A percentile compares a stretch with the other conserved stretches of the same genome.
These are phyloP conservation scores for Aurelia sp. DNA, from an alignment of 30 jellyfish, hydroid and myxozoan species.

Conservation along the genomic window DNA sequence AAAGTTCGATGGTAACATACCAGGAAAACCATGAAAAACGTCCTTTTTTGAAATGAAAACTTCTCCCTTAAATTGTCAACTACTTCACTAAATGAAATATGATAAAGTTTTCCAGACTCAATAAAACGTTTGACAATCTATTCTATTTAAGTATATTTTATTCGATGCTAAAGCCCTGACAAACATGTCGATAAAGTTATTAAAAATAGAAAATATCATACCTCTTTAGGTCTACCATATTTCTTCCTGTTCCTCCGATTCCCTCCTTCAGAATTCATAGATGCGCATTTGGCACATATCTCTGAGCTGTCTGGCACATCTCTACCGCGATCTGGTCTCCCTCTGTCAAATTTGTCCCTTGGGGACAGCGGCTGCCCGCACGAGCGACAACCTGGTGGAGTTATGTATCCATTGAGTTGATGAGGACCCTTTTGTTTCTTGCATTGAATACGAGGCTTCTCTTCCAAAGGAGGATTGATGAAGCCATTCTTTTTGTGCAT, in stretches of 20 bases:
- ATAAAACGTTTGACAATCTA: too few relatives aligned
- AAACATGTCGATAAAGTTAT: too few relatives aligned
- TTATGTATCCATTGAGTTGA: constrained; percentile 50
- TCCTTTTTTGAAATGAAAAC: too few relatives aligned
- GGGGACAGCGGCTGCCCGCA: constrained; percentile 79
- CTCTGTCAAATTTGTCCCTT: constrained; percentile 54
- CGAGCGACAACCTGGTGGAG: constrained; percentile 49
- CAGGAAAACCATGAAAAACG: too few relatives aligned
- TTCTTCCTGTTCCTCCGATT: constrained; percentile 56
- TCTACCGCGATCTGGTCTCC: constrained; percentile 46
- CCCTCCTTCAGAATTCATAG: constrained; percentile 56
- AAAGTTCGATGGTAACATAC: too few relatives aligned
- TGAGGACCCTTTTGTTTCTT: constrained; percentile 36
- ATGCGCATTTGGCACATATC: constrained; percentile 66
- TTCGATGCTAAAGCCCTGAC: too few relatives aligned
- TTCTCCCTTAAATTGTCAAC: too few relatives aligned
- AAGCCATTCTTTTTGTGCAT: constrained; percentile 56
- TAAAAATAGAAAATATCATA: not conserved
- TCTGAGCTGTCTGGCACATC: constrained; percentile 26
- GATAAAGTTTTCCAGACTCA: too few relatives aligned
- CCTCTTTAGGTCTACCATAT: constrained; percentile 56
- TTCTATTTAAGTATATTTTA: too few relatives aligned
- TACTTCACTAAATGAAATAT: too few relatives aligned
- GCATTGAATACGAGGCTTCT: constrained; percentile 36
- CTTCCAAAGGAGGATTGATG: constrained; percentile 36